Percentiles rank a stretch among this genome's conserved stretches.
phyloP scores from a whole-genome alignment of 2,113 vertebrate species.

The Python bivittatus region DNA sequence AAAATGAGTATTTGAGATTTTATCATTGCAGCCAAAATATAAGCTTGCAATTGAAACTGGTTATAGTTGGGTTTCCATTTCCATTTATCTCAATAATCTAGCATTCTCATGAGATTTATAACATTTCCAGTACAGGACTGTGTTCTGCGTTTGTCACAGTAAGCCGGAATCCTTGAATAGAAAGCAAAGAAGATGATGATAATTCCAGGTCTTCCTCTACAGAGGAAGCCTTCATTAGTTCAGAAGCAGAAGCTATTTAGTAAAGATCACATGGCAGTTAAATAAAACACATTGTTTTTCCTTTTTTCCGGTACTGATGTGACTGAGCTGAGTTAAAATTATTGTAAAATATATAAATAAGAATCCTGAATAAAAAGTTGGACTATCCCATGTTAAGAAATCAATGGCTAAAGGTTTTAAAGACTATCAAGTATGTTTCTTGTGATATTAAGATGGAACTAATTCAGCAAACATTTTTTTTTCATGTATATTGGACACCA shows the following conservation, averaged over 20 bases:
- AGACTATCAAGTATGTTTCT: not conserved
- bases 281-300: not conserved
- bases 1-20: not conserved
- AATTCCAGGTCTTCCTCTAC: not conserved
- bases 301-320: not conserved
- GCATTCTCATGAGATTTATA: not conserved
- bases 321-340: not conserved
- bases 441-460: not conserved
- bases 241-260: not conserved
- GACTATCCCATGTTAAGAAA: too few relatives aligned
- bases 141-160: not conserved
- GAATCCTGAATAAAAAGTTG: not conserved
- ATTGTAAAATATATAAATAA: not conserved
- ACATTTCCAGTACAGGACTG: not conserved
- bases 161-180: not conserved
- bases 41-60: not conserved
- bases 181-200: not conserved
- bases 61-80: not conserved
- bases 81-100: not conserved
- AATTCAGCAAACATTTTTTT: not conserved
- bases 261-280: not conserved
- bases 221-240: not conserved
- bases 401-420: not conserved
- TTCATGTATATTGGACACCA: not conserved
- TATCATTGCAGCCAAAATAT: not conserved